Percentiles rank a stretch among this genome's conserved stretches.
Conservation (phyloP, 1,140 invertebrate species). For the Saccostrea glomerata region DNA sequence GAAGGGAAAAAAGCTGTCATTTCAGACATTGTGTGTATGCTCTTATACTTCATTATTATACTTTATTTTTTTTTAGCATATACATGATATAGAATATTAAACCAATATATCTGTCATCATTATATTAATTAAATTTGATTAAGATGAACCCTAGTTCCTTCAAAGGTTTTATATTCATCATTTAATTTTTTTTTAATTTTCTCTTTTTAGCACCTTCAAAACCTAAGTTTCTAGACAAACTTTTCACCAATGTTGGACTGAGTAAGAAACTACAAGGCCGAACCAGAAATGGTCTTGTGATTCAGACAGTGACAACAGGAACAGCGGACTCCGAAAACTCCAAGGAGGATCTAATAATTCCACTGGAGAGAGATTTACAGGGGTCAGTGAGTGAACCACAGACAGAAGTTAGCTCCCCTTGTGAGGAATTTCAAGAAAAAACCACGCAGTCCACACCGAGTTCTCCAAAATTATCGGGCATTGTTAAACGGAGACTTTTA, state of each 20-base stretch:
- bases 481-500: constrained; percentile 59
- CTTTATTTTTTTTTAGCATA: no score
- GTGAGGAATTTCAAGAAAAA: constrained; percentile 37
- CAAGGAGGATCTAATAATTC: constrained; percentile 47
- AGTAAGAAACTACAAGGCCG: constrained; percentile 50
- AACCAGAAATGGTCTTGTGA: constrained; percentile 38
- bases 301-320: constrained; percentile 30
- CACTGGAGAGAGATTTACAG: neutral
- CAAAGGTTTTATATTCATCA: no score
- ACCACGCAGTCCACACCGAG: constrained; percentile 48
- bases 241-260: constrained; percentile 61
- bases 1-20: no score
- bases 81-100: no score
- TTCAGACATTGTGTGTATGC: no score
- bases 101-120: no score
- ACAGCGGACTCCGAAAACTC: constrained; percentile 30
- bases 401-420: constrained; percentile 34
- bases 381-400: constrained; percentile 18
- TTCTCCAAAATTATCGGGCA: constrained; percentile 58
- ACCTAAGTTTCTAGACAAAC: constrained; percentile 67
- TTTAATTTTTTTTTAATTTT: constrained; percentile 3
- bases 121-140: no score
- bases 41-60: no score
- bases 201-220: constrained; percentile 63
- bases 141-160: no score